These are phyloP conservation scores for Meteorus colon DNA, from an alignment of 2,888 invertebrate genomes.

Conservation along the genomic window DNA sequence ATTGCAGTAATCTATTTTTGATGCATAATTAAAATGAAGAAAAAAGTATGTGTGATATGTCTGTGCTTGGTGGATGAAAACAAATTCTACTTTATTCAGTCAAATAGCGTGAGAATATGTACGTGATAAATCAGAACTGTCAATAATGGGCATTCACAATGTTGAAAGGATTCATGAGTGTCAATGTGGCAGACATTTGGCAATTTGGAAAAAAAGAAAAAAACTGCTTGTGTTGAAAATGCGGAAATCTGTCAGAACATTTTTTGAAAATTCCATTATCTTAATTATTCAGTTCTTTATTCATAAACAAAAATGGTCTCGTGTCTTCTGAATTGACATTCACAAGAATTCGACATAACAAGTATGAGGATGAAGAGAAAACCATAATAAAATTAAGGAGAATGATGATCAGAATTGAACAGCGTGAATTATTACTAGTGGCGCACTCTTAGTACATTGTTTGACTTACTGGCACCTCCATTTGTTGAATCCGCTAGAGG, in stretches of 20 bases:
- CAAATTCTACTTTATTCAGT: background rate
- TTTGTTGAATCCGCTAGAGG: conserved; percentile 83
- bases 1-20: background rate
- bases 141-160: background rate
- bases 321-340: no score
- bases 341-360: background rate
- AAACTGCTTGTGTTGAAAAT: no score
- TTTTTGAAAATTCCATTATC: no score
- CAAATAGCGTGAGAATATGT: conserved; percentile 1
- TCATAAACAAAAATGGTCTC: no score
- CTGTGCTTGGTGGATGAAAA: background rate
- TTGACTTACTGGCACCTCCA: conserved; percentile 81
- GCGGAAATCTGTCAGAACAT: no score
- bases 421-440: conserved; percentile 59
- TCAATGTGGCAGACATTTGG: no score
- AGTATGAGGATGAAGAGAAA: conserved; percentile 45
- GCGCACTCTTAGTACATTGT: conserved; percentile 67
- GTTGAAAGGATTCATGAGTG: background rate
- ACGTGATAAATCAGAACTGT: background rate
- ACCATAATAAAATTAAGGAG: conserved; percentile 31
- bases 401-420: conserved; percentile 36
- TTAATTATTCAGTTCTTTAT: no score
- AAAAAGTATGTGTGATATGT: background rate
- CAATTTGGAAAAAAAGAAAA: no score
- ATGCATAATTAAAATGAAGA: background rate